Evolutionary conservation across 2,797 vertebrate species (phyloP), one percentile per base, ranked within the genome.

Genomic region (Ptychadena robeensis): DNA sequence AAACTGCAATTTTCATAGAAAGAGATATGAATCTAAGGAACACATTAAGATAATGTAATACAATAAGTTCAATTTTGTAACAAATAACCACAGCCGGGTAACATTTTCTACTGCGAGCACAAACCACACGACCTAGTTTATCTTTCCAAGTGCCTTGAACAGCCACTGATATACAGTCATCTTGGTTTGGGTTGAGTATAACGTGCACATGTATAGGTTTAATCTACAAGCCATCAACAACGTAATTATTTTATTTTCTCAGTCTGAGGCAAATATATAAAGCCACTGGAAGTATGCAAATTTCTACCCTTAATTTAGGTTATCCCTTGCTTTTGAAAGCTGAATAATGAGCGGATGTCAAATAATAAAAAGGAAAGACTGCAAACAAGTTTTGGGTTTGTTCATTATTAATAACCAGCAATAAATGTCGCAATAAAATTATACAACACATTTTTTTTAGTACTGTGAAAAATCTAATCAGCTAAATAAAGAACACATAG

Each of bases 241-340:
- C 10, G 66, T 65, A 83, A 82, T 76, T 82, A 82, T 82, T 82
- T 82, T 70, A 81, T 73, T 81, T 81, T 73, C 70, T 67, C 15
- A 66, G 61, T 72, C 32, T 66, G 59, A 73, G 63, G 30, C 53
- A 77, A 71, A 63, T 65, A 79, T 76, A 44, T 73, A 79, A 79
- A 73, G 28, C 69, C 32, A 32, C 63, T 67, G 63, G 69, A 73
- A 22, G 75, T 79, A 79, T 73, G 75, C 65, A 78, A 73, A 73
- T 83, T 79, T 67, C 63, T 78, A 65, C 40, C 65, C 28, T 82
- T 57, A 78, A 78, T 83, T 67, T 79, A 72, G 73, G 75, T 83
- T 79, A 67, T 67, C 66, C 37, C 65, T 25, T 72, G 44, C 75
- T 73, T 72, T 73, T 40, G 37, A 72, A 83, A 79, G 57, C 38